Evolutionary conservation across 2,888 invertebrate genomes (phyloP).

Genomic region (Coelopa pilipes): DNA sequence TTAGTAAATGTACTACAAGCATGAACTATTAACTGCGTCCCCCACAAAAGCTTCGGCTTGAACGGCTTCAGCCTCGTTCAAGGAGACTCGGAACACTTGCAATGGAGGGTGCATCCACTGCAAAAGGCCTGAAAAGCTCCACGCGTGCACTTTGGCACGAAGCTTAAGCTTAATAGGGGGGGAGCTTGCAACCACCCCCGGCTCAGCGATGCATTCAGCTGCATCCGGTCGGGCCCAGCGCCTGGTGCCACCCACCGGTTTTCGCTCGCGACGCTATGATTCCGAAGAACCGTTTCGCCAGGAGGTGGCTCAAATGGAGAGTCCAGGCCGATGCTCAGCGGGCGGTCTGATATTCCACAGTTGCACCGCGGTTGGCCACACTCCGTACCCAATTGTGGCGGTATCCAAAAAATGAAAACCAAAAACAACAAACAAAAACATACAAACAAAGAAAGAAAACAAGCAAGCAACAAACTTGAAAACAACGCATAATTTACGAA

Average conservation of each 20-base stretch:
- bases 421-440: constrained; percentile 2
- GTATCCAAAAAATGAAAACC: not conserved
- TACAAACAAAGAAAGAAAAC: constrained; percentile 14
- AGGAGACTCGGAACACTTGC: no score
- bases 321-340: not conserved
- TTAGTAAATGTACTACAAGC: no score
- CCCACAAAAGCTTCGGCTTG: no score
- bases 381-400: constrained; percentile 21
- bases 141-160: no score
- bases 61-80: no score
- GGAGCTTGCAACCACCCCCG: no score
- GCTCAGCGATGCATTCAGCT: no score
- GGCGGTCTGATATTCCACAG: constrained; percentile 19
- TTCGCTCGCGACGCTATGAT: not conserved
- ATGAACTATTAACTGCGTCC: no score
- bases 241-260: no score
- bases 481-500: constrained; percentile 18
- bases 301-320: not conserved
- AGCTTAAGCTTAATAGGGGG: no score
- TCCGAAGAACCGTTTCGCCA: constrained; percentile 2
- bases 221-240: no score
- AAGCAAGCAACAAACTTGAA: constrained; percentile 17
- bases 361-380: constrained; percentile 19
- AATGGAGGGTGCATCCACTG: not conserved
- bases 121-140: not conserved